These are phyloP conservation scores for Lepisosteus oculatus DNA, from an alignment of 2,113 vertebrate species.

Conservation along the genomic window DNA sequence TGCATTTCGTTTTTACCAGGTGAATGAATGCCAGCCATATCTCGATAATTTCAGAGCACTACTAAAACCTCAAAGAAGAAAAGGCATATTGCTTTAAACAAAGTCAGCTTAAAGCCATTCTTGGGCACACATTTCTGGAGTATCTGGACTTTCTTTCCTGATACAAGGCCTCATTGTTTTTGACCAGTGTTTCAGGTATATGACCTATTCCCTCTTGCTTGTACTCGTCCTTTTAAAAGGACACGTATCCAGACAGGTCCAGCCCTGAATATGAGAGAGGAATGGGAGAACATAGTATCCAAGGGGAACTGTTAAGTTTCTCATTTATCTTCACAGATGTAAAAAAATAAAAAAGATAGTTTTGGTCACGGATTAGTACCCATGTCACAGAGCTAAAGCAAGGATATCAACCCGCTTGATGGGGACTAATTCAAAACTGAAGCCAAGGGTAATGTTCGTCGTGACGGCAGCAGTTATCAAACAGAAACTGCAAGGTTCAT, in stretches of 20 bases:
- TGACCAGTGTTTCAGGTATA: slow-evolving; percentile 12
- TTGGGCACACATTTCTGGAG: slow-evolving; percentile 13
- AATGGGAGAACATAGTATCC: too few species aligned
- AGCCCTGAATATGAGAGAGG: slow-evolving; percentile 4
- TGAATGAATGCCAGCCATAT: too few species aligned
- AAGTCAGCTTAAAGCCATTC: slow-evolving; percentile 6
- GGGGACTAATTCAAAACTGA: too few species aligned
- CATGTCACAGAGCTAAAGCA: too few species aligned
- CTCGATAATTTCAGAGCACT: too few species aligned
- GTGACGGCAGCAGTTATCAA: background rate
- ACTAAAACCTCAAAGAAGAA: background rate
- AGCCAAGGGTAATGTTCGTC: too few species aligned
- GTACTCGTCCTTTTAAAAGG: background rate
- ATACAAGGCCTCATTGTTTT: slow-evolving; percentile 27
- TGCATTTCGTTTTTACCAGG: background rate
- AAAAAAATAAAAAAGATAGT: too few species aligned
- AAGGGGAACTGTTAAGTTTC: too few species aligned
- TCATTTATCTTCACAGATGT: too few species aligned
- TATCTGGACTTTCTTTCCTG: slow-evolving; percentile 20
- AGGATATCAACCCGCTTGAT: too few species aligned
- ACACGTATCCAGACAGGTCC: slow-evolving; percentile 14
- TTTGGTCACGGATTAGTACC: too few species aligned
- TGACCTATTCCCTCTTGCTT: background rate
- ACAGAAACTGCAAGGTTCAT: background rate
- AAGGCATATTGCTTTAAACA: slow-evolving; percentile 27